These are phyloP conservation scores for Psix sp. DNA, from an alignment of 1,140 invertebrate genomes.

Conservation along the genomic window DNA sequence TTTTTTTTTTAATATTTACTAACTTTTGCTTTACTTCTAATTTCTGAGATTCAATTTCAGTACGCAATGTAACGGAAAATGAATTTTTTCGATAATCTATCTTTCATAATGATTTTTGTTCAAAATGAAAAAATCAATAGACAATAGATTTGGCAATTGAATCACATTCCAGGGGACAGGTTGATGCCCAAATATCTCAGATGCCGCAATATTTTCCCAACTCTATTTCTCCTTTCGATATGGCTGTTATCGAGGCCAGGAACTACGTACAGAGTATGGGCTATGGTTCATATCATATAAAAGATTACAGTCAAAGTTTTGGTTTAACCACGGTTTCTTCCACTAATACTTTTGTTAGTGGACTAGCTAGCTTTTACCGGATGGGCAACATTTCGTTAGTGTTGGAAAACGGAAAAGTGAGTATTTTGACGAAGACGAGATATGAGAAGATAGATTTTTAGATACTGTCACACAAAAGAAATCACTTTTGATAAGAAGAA, in stretches of 20 bases:
- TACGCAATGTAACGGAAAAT: too few species aligned
- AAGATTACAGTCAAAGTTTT: slow-evolving; percentile 83
- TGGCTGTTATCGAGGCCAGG: slow-evolving; percentile 84
- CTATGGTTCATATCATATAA: slow-evolving; percentile 84
- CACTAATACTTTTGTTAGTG: slow-evolving; percentile 85
- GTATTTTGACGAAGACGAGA: too few species aligned
- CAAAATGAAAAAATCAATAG: too few species aligned
- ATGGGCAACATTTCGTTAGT: slow-evolving; percentile 86
- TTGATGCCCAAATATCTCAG: slow-evolving; percentile 78
- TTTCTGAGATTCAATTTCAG: too few species aligned
- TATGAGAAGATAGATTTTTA: too few species aligned
- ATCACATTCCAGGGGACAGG: slow-evolving; percentile 73
- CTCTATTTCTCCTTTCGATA: slow-evolving; percentile 89
- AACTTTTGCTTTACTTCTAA: too few species aligned
- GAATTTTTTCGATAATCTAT: too few species aligned
- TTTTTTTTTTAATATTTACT: too few species aligned
- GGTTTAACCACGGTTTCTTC: slow-evolving; percentile 83
- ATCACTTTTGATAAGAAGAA: too few species aligned
- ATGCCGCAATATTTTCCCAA: slow-evolving; percentile 87
- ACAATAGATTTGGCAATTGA: slow-evolving; percentile 2
- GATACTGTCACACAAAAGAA: too few species aligned
- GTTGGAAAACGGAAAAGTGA: slow-evolving; percentile 84
- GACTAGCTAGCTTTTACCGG: slow-evolving; percentile 87
- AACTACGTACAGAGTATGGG: slow-evolving; percentile 83
- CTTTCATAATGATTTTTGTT: too few species aligned